phyloP scores from a whole-genome alignment of 2,888 invertebrate genomes.

The Sclerodermus sp. region DNA sequence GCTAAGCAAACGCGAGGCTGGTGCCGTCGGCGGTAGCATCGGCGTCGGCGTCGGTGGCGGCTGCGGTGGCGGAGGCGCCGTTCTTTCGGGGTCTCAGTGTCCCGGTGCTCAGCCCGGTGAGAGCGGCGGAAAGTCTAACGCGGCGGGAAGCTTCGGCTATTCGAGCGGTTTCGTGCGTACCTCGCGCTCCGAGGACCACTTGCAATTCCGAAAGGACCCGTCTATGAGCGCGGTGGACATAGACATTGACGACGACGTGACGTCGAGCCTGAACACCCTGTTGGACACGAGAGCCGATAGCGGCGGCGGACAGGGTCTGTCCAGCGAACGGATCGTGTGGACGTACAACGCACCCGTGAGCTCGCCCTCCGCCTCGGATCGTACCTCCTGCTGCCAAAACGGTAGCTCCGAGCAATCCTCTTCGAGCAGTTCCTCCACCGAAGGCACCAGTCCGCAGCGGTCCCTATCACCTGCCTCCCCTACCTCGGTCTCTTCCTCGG shows the following conservation, averaged over 20 bases:
- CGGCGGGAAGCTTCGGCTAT: constrained; percentile 40
- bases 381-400: constrained; percentile 63
- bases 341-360: constrained; percentile 87
- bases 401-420: constrained; percentile 56
- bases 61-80: constrained; percentile 16
- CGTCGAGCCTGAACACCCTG: constrained; percentile 88
- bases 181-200: constrained; percentile 89
- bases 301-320: constrained; percentile 58
- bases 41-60: constrained; percentile 20
- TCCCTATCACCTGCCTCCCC: constrained; percentile 79
- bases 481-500: constrained; percentile 84
- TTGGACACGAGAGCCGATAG: constrained; percentile 74
- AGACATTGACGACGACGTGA: constrained; percentile 91
- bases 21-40: constrained; percentile 30
- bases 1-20: constrained; percentile 59
- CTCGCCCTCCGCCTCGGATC: constrained; percentile 61
- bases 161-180: constrained; percentile 74
- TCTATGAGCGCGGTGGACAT: constrained; percentile 84
- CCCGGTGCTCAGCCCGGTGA: background rate
- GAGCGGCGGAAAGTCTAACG: constrained; percentile 24
- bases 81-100: background rate
- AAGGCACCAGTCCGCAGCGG: constrained; percentile 57
- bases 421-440: constrained; percentile 49
- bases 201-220: constrained; percentile 79
- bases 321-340: constrained; percentile 78